A percentile compares a stretch with the other conserved stretches of the same genome.
Evolutionary conservation across 1,140 invertebrate genomes (phyloP).

Genomic region (Hestina assimilis): DNA sequence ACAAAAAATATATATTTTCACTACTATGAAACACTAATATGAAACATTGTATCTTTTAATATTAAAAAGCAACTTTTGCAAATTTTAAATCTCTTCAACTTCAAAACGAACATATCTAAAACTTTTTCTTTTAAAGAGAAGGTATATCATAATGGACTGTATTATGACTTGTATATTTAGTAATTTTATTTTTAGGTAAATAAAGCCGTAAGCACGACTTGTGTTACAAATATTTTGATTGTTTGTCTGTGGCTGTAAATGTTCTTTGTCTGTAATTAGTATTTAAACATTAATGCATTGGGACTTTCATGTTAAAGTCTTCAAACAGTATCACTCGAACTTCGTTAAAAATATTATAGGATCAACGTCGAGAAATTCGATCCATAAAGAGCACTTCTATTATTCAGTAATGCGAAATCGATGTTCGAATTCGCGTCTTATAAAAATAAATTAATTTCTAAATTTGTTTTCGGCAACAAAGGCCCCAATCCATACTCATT

Average conservation of each 20-base stretch:
- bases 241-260: slow-evolving; percentile 59
- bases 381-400: slow-evolving; percentile 30
- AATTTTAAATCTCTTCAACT: too few relatives aligned
- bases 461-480: slow-evolving; percentile 60
- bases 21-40: too few relatives aligned
- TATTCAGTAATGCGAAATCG: slow-evolving; percentile 51
- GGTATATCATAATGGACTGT: too few relatives aligned
- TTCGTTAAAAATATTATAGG: slow-evolving; percentile 3
- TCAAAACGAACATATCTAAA: too few relatives aligned
- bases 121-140: too few relatives aligned
- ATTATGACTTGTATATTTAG: too few relatives aligned
- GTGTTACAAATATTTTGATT: slow-evolving; percentile 72
- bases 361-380: slow-evolving; percentile 1
- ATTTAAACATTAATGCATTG: not conserved
- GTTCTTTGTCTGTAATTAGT: slow-evolving; percentile 12
- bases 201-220: too few relatives aligned
- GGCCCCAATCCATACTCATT: slow-evolving; percentile 53
- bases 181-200: too few relatives aligned
- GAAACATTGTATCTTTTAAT: too few relatives aligned
- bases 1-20: too few relatives aligned
- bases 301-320: not conserved
- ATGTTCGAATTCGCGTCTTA: slow-evolving; percentile 47
- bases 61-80: too few relatives aligned
- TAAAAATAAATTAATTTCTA: slow-evolving; percentile 64
- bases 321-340: not conserved